Evolutionary conservation across 2,797 vertebrate species (phyloP).

Genomic region (Chloroceryle amazona): DNA sequence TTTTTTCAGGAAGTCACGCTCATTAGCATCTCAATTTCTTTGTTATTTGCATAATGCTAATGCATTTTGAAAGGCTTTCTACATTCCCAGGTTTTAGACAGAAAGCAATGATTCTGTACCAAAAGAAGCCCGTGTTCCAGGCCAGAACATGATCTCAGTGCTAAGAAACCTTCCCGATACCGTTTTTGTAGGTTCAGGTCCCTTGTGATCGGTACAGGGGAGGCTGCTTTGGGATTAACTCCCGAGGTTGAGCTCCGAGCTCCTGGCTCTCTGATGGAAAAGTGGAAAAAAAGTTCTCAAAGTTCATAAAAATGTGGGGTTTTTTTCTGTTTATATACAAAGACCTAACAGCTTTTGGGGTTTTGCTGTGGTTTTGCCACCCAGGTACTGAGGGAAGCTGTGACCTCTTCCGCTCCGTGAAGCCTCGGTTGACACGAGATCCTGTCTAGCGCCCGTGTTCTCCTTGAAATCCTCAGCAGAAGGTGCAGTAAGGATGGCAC

Average conservation of each 20-base stretch:
- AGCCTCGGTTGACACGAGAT: accelerated
- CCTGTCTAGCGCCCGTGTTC: accelerated
- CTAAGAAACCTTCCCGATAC: not conserved
- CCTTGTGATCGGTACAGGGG: not conserved
- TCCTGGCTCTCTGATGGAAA: not conserved
- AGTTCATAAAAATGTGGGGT: not conserved
- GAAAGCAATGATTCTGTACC: not conserved
- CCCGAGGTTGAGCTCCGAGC: not conserved
- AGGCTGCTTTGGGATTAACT: not conserved
- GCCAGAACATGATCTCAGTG: not conserved
- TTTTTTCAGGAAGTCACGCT: not conserved
- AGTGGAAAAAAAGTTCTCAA: not conserved
- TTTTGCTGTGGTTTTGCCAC: not conserved
- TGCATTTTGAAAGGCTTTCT: not conserved
- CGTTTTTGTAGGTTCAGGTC: not conserved
- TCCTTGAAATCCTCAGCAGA: not conserved
- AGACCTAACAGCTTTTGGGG: accelerated
- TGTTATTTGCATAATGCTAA: not conserved
- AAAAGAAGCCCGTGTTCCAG: not conserved
- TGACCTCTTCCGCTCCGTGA: accelerated
- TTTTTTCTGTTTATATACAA: not conserved
- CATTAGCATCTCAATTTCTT: not conserved
- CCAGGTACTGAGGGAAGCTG: not conserved
- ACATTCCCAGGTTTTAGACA: not conserved
- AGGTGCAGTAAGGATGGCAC: not conserved